Base-by-base conservation (phyloP, 2,113 vertebrate species). In the Girardinichthys multiradiatus region DNA sequence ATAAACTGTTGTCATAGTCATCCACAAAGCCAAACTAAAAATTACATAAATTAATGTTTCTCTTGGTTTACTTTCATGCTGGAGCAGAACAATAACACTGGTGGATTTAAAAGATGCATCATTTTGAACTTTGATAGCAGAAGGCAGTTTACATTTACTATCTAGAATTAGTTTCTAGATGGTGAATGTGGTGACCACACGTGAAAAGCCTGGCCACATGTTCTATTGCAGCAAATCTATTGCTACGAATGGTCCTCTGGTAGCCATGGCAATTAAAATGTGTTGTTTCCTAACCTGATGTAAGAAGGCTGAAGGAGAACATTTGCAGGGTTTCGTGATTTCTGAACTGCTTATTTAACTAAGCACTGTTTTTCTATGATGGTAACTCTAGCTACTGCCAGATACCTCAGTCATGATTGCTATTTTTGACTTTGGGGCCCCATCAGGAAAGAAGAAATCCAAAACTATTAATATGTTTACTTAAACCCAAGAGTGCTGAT, bases 391-490 rank as follows among this genome's bases (percentile, higher is more conserved):
- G 30, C 70, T 5, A 66, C 51, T 79, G 29, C 11, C 7, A 60
- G 57, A 68, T 60, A 74, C 79, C 68, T 68, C 31, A 35, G 37
- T 84, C 73, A 64, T 31, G 64, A 15, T 35, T 63, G 64, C 26
- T 26, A 48, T 13, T 84, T 77, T 70, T 62, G 57, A 8, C 51
- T 61, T 45, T 17, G 35, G 57, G 69, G 51, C 24, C 0, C 42
- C 58, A 64, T 62, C 48, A 59, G 37, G 64, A 66, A 37, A 81
- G 74, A 42, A 54, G 76, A 37, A 86, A 86, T 80, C 74, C 21
- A 77, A 86, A 90, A 79, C 76, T 51, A 88, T 91, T 90, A 88
- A 91, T 92, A 81, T 91, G 90, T 91, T 92, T 91, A 91, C 87
- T 85, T 85, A 88, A 88, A 84, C 57, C 70, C 45, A 69, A 61